These are phyloP conservation scores for Ceryle rudis DNA, from an alignment of 2,797 vertebrate species.

Conservation along the genomic window DNA sequence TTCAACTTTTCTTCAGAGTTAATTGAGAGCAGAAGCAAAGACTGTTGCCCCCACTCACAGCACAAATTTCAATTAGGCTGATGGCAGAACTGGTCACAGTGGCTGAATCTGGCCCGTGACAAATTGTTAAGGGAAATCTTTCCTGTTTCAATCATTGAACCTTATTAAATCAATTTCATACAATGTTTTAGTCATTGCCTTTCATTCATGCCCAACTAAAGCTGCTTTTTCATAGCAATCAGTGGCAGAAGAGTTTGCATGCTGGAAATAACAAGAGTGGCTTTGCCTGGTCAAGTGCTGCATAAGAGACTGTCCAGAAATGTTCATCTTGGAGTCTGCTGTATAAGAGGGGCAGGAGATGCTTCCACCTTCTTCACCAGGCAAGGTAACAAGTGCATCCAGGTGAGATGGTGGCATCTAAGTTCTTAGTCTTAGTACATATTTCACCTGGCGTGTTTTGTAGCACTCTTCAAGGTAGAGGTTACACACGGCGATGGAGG, in stretches of 20 bases:
- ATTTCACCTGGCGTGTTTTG: not conserved
- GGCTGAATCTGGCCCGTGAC: slow-evolving; percentile 22
- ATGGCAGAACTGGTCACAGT: slow-evolving; percentile 30
- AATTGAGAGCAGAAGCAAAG: slow-evolving; percentile 50
- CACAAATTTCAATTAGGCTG: slow-evolving; percentile 14
- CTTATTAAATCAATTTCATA: slow-evolving; percentile 49
- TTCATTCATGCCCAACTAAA: not conserved
- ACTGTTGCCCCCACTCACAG: not conserved
- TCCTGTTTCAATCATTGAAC: slow-evolving; percentile 26
- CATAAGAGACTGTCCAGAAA: not conserved
- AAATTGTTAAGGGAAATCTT: slow-evolving; percentile 47
- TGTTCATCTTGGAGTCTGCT: not conserved
- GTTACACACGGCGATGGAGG: not conserved
- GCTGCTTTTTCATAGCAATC: not conserved
- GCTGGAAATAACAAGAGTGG: not conserved
- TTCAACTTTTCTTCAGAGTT: slow-evolving; percentile 10
- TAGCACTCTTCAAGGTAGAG: not conserved
- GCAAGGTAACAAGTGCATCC: not conserved
- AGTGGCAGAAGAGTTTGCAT: not conserved
- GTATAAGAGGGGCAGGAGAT: not conserved
- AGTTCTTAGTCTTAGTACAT: not conserved
- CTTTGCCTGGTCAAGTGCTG: not conserved
- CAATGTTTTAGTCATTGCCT: slow-evolving; percentile 7
- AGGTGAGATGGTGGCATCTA: not conserved
- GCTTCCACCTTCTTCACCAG: not conserved